Base-by-base conservation (phyloP, 2,888 invertebrate species). In the Rugalucina vietnamica region DNA sequence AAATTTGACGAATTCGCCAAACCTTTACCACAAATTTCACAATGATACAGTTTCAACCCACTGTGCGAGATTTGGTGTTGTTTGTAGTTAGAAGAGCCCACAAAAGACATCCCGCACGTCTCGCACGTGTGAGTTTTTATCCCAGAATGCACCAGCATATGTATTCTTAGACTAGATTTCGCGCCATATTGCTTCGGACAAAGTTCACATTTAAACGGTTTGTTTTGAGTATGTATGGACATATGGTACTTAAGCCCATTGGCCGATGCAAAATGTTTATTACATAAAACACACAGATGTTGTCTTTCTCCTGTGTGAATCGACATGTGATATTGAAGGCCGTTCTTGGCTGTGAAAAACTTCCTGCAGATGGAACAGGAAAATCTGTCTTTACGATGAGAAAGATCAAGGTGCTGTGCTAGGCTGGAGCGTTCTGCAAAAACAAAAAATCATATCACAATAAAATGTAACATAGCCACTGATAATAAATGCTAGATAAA, bases 1-100 rank as follows among this genome's bases (percentile, higher is more conserved):
- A 73, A 32, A 73, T 50, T 50, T 27, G 73, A 73, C 0, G 73
- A 73, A 32, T 50, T 73, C 29, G 73, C 32, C 12, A 73, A n/a
- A 29, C 37, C 27, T 50, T 32, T 49, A 21, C 49, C 73, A 43
- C 73, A 73, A 18, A 50, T 29, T 10, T 73, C 43, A 21, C 49
- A 49, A 27, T 50, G 27, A 32, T 29, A 24, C 18, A 32, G 1
- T 27, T 39, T 43, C 32, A 49, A 49, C 10, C 49, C 32, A 49
- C 49, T 32, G 50, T 73, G 65, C 4, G 4, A 10, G 12, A 32
- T 18, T 18, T 65, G 32, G 34, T 65, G 65, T 18, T 65, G 65
- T 73, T 73, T 73, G 29, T 49, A 50, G 50, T 73, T 73, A 1
- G 73, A 43, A 1, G 73, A 73, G 18, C 49, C 49, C 21, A 43